Evolutionary conservation across 2,113 vertebrate genomes (phyloP).

Genomic region (Rhinoderma darwinii): DNA sequence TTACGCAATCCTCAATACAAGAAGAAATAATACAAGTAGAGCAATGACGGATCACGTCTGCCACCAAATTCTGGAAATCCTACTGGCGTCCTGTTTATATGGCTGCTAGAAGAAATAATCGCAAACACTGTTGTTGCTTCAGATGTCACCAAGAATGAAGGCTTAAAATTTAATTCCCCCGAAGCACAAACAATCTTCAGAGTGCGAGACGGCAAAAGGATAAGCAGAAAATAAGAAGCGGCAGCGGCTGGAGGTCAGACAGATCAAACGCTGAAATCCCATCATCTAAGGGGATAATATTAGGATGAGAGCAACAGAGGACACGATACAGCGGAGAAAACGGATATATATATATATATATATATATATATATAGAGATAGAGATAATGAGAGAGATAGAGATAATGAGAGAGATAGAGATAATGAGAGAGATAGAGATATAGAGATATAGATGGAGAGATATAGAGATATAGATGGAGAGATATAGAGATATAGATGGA

Average conservation of each 20-base stretch:
- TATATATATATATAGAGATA: too few species aligned
- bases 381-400: too few species aligned
- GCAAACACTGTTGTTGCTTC: neutral
- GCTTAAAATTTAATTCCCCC: neutral
- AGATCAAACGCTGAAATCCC: constrained; percentile 43
- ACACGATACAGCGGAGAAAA: neutral
- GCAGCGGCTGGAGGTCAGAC: neutral
- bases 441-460: too few species aligned
- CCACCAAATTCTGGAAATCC: neutral
- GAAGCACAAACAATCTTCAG: neutral
- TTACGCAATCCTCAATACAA: too few species aligned
- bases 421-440: too few species aligned
- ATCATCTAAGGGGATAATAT: constrained; percentile 41
- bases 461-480: too few species aligned
- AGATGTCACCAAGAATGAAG: constrained; percentile 3
- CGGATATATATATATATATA: too few species aligned
- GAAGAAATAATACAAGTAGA: neutral
- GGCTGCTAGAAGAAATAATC: neutral
- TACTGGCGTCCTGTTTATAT: neutral
- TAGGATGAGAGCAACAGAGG: neutral
- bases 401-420: too few species aligned
- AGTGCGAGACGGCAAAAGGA: neutral
- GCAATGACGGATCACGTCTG: neutral
- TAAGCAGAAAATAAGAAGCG: constrained; percentile 13
- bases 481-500: too few species aligned